Evolutionary conservation across 2,888 invertebrate species (phyloP).

Genomic region (Tachina fera): DNA sequence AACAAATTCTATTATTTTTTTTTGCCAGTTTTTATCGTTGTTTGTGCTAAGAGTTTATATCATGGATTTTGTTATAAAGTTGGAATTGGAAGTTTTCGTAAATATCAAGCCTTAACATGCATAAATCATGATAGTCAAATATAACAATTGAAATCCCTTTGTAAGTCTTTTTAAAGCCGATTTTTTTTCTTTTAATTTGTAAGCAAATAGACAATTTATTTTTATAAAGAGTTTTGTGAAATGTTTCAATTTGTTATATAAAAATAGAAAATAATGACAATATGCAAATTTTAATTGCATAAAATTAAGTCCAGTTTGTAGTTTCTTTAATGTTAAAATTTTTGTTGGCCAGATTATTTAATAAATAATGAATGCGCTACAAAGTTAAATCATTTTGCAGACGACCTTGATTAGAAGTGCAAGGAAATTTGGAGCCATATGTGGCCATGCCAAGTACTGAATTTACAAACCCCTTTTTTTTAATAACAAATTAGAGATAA

Average conservation of each 20-base stretch:
- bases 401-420: too few species aligned
- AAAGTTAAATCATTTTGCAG: too few species aligned
- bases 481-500: too few species aligned
- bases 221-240: constrained; percentile 21
- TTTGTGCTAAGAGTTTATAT: constrained; percentile 55
- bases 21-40: constrained; percentile 26
- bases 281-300: too few species aligned
- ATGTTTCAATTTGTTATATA: constrained; percentile 48
- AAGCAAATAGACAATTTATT: constrained; percentile 8
- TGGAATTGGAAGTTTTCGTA: constrained; percentile 50
- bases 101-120: constrained; percentile 38
- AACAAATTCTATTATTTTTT: constrained; percentile 47
- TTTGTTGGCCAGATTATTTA: too few species aligned
- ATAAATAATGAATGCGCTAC: too few species aligned
- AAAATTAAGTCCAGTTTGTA: too few species aligned
- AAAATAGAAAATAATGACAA: background rate
- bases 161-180: constrained; percentile 58
- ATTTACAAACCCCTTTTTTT: too few species aligned
- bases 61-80: constrained; percentile 62
- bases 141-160: constrained; percentile 66
- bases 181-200: constrained; percentile 6
- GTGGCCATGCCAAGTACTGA: too few species aligned
- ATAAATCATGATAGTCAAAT: constrained; percentile 62
- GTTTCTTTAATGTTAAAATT: too few species aligned
- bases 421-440: too few species aligned